These are phyloP conservation scores for Gracilinanus agilis DNA, from an alignment of 2,113 vertebrate species.

Conservation along the genomic window DNA sequence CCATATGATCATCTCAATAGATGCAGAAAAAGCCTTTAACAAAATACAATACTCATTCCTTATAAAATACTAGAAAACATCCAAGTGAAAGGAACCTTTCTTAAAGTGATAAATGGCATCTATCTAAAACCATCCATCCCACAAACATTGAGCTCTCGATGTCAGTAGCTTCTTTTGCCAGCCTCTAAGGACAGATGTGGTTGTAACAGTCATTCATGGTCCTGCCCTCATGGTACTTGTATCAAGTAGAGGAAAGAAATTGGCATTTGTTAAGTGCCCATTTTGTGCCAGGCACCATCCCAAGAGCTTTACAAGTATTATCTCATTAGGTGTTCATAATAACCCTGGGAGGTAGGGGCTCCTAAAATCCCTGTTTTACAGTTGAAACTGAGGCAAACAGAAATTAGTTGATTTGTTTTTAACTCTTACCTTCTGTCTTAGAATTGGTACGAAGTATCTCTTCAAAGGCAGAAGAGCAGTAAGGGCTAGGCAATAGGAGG, in stretches of 20 bases:
- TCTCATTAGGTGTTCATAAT: background rate
- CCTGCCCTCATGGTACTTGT: background rate
- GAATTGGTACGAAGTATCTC: too few species aligned
- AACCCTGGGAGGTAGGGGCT: background rate
- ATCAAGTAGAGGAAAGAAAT: background rate
- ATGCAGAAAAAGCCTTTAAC: too few species aligned
- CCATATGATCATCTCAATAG: too few species aligned
- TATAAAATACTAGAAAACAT: too few species aligned
- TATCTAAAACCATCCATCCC: background rate
- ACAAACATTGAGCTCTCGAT: background rate
- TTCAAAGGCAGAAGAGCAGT: too few species aligned
- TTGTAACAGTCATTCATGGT: background rate
- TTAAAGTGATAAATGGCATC: too few species aligned
- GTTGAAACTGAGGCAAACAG: background rate
- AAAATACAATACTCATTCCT: too few species aligned
- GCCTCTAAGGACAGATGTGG: background rate
- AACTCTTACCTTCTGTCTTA: too few species aligned
- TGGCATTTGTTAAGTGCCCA: background rate
- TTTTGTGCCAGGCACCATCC: background rate
- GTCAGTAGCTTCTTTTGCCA: background rate
- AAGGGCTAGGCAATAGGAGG: too few species aligned
- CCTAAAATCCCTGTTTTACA: background rate
- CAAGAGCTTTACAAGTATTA: background rate
- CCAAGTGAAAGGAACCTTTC: too few species aligned
- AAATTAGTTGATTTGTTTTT: background rate